Conservation (phyloP, 2,888 invertebrate genomes). For the Pogonocherus hispidulus region DNA sequence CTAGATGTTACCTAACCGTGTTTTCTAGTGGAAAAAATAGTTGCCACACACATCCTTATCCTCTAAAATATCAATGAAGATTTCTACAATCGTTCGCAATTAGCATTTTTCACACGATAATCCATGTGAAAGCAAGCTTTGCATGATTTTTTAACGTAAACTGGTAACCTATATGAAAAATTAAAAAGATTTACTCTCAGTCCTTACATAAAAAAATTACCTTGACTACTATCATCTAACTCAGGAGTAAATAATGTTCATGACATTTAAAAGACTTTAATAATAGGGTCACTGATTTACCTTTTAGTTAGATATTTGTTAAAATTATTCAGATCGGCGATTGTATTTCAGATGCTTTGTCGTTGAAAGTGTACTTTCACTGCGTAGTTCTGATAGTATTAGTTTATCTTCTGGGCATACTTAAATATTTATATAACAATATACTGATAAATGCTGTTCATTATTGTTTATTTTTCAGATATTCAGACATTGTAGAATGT, state of each 20-base stretch:
- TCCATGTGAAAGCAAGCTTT: background rate
- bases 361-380: too few relatives aligned
- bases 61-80: conserved; percentile 12
- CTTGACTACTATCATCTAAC: conserved; percentile 1
- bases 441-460: too few relatives aligned
- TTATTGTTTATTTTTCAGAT: too few relatives aligned
- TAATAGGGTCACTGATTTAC: too few relatives aligned
- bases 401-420: too few relatives aligned
- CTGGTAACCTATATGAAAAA: conserved; percentile 4
- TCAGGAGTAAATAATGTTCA: conserved; percentile 10
- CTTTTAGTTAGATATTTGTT: too few relatives aligned
- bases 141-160: background rate
- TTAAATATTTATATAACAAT: too few relatives aligned
- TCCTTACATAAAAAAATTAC: conserved; percentile 9
- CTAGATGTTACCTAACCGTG: background rate
- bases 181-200: background rate
- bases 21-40: conserved; percentile 7
- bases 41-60: conserved; percentile 12
- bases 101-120: conserved; percentile 10
- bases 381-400: too few relatives aligned
- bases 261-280: too few relatives aligned
- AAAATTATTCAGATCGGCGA: too few relatives aligned
- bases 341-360: too few relatives aligned
- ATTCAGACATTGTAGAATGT: too few relatives aligned
- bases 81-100: conserved; percentile 2